These are phyloP conservation scores for Sandelia bainsii DNA, from an alignment of 2,797 vertebrate species.

Conservation along the genomic window DNA sequence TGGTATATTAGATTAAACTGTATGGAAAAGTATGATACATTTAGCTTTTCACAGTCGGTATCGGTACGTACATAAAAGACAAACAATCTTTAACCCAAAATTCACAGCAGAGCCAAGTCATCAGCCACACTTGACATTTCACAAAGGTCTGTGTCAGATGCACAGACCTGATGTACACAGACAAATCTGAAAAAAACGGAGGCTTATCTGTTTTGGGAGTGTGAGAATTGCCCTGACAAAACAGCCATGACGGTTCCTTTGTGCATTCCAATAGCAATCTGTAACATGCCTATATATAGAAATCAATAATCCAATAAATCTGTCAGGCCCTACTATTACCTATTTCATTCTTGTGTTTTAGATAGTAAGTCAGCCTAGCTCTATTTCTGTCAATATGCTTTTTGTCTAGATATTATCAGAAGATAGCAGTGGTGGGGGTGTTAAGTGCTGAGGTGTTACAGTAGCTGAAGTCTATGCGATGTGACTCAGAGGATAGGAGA, in stretches of 20 bases:
- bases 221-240: not conserved
- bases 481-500: slow-evolving; percentile 40
- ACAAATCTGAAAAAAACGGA: not conserved
- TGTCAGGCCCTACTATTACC: slow-evolving; percentile 1
- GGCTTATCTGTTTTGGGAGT: not conserved
- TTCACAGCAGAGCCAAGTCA: not conserved
- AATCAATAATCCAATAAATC: slow-evolving; percentile 16
- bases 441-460: slow-evolving; percentile 48
- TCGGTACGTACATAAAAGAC: not conserved
- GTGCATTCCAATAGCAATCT: not conserved
- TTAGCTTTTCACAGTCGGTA: not conserved
- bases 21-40: not conserved
- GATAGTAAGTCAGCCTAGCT: slow-evolving; percentile 20
- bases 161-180: not conserved
- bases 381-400: slow-evolving; percentile 44
- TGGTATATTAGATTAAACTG: not conserved
- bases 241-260: not conserved
- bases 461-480: slow-evolving; percentile 36
- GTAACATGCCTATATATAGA: not conserved
- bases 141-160: not conserved
- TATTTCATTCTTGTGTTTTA: slow-evolving; percentile 21
- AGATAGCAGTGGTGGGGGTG: slow-evolving; percentile 45
- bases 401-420: slow-evolving; percentile 36
- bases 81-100: not conserved
- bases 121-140: not conserved